Base-by-base conservation (phyloP, 2,888 invertebrate species). In the Busseola fusca region DNA sequence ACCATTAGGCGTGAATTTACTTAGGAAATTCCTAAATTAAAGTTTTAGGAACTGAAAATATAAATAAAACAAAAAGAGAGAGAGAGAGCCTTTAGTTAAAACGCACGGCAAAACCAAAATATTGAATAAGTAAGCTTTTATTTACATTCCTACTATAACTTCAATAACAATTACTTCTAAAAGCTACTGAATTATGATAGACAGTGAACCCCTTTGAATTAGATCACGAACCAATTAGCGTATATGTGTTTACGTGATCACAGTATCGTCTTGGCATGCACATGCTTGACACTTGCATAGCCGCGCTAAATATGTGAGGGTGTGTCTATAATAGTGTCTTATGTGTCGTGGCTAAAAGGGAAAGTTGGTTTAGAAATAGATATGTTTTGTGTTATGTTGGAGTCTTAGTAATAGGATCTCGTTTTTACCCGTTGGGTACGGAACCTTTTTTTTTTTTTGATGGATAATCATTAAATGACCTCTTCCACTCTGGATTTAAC, bases 191-290 rank as follows among this genome's bases (percentile, higher is more conserved):
- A 56, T 40, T 40, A 40, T 56, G 45, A 42, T 50, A 64, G 50
- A 58, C 27, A 52, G 34, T 25, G 25, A n/a, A 45, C 40, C 72
- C 64, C 34, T 71, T 72, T 40, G 56, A 34, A 72, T 21, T 50
- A 60, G 63, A 69, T 73, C 59, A 68, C 40, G 14, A 52, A 48
- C 62, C 72, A 75, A 80, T 79, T 73, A 64, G 62, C 40, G 56
- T 52, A 54, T 74, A 72, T 58, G 72, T 74, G 73, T 62, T 78
- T 76, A 80, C 54, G 59, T 82, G 68, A 83, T 85, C 90, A 90
- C 88, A 90, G 90, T 89, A 91, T 91, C 86, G 90, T 91, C 90
- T 92, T 87, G 90, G 88, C 87, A 91, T 91, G 87, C 88, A 90
- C 84, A 82, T 81, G 82, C 76, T 84, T 87, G 87, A 87, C 87